Evolutionary conservation across 2,113 vertebrate genomes (phyloP).

Genomic region (Limnothrissa miodon): DNA sequence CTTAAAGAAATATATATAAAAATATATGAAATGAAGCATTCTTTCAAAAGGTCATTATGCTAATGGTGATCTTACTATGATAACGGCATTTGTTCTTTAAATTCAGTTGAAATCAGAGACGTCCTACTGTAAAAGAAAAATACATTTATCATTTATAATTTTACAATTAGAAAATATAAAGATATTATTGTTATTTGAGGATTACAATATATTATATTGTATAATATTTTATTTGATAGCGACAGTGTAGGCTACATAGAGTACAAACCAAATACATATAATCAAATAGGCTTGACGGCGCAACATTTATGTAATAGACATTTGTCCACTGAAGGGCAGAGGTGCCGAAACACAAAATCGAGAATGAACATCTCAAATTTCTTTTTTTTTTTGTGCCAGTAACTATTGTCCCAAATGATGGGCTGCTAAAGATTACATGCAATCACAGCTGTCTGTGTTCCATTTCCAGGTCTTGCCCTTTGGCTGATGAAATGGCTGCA

Average conservation of each 20-base stretch:
- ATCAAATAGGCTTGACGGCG: not conserved
- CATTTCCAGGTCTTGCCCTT: not conserved
- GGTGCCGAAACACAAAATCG: not conserved
- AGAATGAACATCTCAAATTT: not conserved
- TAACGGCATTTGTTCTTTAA: not conserved
- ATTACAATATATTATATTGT: not conserved
- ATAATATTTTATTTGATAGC: not conserved
- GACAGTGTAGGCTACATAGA: no score
- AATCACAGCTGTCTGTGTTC: not conserved
- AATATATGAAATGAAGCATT: not conserved
- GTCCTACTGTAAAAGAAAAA: no score
- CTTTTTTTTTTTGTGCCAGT: not conserved
- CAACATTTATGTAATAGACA: not conserved
- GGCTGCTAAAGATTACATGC: not conserved
- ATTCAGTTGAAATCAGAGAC: no score
- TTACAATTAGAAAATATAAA: no score
- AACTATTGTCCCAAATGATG: constrained; percentile 8
- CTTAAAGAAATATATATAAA: not conserved
- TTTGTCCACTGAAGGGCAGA: not conserved
- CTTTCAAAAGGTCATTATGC: not conserved
- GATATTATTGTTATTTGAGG: no score
- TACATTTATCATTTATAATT: no score
- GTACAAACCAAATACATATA: not conserved
- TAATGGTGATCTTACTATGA: not conserved
- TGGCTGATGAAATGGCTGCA: not conserved